Base-by-base conservation (phyloP, 2,113 vertebrate genomes). In the Lagopus leucura region DNA sequence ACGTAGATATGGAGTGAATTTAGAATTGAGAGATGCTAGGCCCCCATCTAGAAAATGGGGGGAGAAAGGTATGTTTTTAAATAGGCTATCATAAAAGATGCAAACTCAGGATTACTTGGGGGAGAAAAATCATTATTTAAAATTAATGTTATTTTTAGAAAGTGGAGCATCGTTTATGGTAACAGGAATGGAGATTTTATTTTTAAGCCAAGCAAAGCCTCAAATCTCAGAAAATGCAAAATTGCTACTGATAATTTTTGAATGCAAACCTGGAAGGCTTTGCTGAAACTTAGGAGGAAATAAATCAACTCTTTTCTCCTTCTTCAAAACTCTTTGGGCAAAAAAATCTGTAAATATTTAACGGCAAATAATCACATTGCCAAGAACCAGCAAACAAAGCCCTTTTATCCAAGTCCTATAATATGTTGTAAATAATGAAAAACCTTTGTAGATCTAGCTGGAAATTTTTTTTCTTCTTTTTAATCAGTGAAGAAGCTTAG, bases 281-380 rank as follows among this genome's bases (percentile, higher is more conserved):
- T n/a, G 5, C 52, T 48, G 66, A 94, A 94, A 72, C 79, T 65
- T 72, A 78, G 36, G 80, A 67, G 43, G 81, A 83, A 93, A 92
- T 89, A 89, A 93, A 88, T 92, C 47, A 93, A 43, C 61, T 90
- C 91, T 28, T 9, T 9, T 86, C 28, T 81, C 71, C 50, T 93
- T 93, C 52, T 65, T 47, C 34, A 63, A 82, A 92, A 92, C 40
- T 91, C 55, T 93, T 78, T 77, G 74, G 82, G 65, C 3, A 52
- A 36, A 86, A 79, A 70, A 65, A n/a, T 42, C 60, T 91, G 85
- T 94, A 95, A 92, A 94, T 95, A 94, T 94, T 93, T 94, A 90
- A 90, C 76, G 88, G 76, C 79, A 89, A 92, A 90, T 90, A 94
- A 94, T 94, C 52, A 58, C 65, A 64, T 93, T 88, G 76, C 88